These are phyloP conservation scores for Mastigias papua DNA, from an alignment of 30 jellyfish, hydroid and myxozoan species.

Conservation along the genomic window DNA sequence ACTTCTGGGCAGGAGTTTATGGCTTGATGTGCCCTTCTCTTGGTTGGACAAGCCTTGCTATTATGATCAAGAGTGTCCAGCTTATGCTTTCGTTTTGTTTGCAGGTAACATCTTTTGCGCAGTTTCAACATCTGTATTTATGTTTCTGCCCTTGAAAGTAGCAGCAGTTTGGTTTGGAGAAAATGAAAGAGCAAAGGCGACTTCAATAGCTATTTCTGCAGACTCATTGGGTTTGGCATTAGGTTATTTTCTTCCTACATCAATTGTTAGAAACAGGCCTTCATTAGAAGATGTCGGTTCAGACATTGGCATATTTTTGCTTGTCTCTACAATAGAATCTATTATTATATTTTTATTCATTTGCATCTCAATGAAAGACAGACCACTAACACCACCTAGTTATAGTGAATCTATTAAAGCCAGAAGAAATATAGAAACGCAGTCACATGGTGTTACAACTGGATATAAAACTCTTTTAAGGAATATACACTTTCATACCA, in stretches of 20 bases:
- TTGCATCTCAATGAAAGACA: conserved; percentile 48
- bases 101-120: conserved; percentile 68
- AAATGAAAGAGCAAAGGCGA: conserved; percentile 84
- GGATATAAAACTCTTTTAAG: conserved; percentile 28
- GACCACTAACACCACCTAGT: conserved; percentile 86
- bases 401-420: conserved; percentile 24
- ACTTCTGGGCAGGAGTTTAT: too few relatives aligned
- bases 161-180: conserved; percentile 94
- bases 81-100: neutral
- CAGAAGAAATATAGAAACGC: neutral
- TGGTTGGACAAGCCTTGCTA: neutral
- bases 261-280: conserved; percentile 36
- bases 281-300: conserved; percentile 8
- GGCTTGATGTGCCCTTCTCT: too few relatives aligned
- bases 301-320: conserved; percentile 39
- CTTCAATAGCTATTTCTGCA: conserved; percentile 80
- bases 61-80: too few relatives aligned
- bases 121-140: conserved; percentile 76
- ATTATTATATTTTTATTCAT: conserved; percentile 57
- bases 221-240: conserved; percentile 83
- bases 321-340: conserved; percentile 67
- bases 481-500: conserved; percentile 24
- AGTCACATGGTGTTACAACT: neutral
- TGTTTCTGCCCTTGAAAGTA: conserved; percentile 82
- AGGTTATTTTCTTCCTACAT: conserved; percentile 65